Base-by-base conservation (phyloP, 2,797 vertebrate genomes). In the Apogon hyalosoma region DNA sequence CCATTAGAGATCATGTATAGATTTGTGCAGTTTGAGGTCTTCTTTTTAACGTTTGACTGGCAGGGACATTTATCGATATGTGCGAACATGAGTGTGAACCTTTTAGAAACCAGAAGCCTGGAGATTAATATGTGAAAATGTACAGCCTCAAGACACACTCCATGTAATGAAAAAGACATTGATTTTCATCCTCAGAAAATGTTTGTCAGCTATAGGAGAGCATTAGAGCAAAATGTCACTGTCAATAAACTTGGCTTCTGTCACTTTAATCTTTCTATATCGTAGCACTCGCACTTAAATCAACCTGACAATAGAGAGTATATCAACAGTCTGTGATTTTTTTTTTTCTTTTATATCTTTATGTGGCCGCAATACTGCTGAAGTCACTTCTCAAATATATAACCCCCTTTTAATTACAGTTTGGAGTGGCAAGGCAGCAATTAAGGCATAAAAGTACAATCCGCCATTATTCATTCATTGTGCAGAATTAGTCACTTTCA, bases 361-460 rank as follows among this genome's bases (percentile, higher is more conserved):
- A 54, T 43, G 53, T 69, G 16, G 42, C 46, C 38, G 47, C 38
- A 49, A 47, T 41, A n/a, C 43, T 40, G 61, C 56, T 63, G 45
- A 79, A 54, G 19, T 73, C 40, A 24, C 12, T 46, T 48, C 73
- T 50, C 0, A 7, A 79, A 74, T 42, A n/a, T 66, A 33, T 58
- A 56, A 63, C 15, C 14, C 11, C 18, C 40, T 73, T 73, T 73
- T 78, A 82, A 87, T 86, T 69, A 68, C 56, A 54, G 62, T 71
- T 66, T 63, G 47, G 21, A 69, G 67, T 5, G 16, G 49, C 52
- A 68, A 75, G 56, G 73, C 56, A 28, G 69, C 66, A 83, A 80
- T 83, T 83, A 82, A 31, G 21, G 40, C 69, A 80, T 79, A 65
- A 73, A 84, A 73, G 51, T 63, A 75, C 62, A 70, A 52, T 70